These are phyloP conservation scores for Chascanopsetta lugubris DNA, from an alignment of 2,113 vertebrate genomes.

Conservation along the genomic window DNA sequence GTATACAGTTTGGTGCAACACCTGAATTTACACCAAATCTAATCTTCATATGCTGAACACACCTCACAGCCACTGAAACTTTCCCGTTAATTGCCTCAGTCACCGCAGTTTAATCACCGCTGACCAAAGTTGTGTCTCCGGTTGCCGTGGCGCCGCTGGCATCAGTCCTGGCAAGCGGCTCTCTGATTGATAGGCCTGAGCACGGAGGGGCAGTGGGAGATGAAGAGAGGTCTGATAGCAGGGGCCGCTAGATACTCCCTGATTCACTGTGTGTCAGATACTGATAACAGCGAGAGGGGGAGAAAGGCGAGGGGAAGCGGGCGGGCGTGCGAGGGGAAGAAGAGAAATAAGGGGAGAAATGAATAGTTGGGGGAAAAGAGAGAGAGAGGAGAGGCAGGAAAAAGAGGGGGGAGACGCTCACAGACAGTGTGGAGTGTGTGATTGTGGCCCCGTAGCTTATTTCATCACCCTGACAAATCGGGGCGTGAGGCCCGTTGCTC, in stretches of 20 bases:
- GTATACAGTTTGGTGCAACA: no score
- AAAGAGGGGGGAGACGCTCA: no score
- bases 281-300: conserved; percentile 72
- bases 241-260: conserved; percentile 81
- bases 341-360: conserved; percentile 15
- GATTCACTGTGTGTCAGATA: conserved; percentile 83
- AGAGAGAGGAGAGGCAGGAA: no score
- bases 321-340: conserved; percentile 50
- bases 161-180: conserved; percentile 51
- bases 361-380: conserved; percentile 27
- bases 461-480: conserved; percentile 76
- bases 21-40: no score
- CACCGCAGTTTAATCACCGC: not conserved
- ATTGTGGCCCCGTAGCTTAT: conserved; percentile 55
- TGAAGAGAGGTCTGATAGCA: conserved; percentile 81
- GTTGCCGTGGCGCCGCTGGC: conserved; percentile 17
- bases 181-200: conserved; percentile 81
- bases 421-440: conserved; percentile 49
- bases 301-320: conserved; percentile 50
- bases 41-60: not conserved
- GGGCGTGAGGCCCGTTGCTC: conserved; percentile 57
- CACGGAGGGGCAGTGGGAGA: conserved; percentile 74
- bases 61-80: not conserved
- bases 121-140: conserved; percentile 3
- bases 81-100: conserved; percentile 12